These are phyloP conservation scores for Emydocephalus ijimae DNA, from an alignment of 2,113 vertebrate genomes.

Conservation along the genomic window DNA sequence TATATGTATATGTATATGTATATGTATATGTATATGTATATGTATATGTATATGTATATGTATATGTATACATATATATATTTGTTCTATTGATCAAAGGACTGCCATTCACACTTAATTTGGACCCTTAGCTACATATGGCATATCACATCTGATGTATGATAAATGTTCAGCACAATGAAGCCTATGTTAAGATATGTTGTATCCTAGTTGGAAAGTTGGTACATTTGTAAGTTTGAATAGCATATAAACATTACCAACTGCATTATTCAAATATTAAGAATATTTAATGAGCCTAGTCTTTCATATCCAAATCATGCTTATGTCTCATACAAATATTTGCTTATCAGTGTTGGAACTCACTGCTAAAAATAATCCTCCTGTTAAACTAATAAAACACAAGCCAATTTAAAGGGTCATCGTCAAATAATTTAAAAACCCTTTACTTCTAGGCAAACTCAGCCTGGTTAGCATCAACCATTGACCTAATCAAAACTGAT, in stretches of 20 bases:
- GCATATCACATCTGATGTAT: background rate
- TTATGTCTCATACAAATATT: conserved; percentile 1
- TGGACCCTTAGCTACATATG: background rate
- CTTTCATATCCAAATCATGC: conserved; percentile 21
- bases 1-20: too few species aligned
- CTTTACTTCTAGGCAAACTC: background rate
- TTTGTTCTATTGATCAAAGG: background rate
- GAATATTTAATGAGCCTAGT: conserved; percentile 12
- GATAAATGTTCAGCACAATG: background rate
- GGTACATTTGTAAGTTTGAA: background rate
- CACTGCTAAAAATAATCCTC: background rate
- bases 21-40: too few species aligned
- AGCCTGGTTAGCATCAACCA: background rate
- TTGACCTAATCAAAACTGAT: background rate
- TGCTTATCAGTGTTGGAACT: background rate
- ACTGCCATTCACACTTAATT: background rate
- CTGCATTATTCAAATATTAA: conserved; percentile 33
- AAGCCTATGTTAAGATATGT: background rate
- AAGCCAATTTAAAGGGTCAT: background rate
- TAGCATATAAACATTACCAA: background rate
- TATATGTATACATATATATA: background rate
- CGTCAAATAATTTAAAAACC: background rate
- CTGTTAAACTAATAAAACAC: background rate
- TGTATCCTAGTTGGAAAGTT: background rate
- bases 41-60: too few species aligned